These are phyloP conservation scores for Apocrypta bakeri DNA, from an alignment of 1,140 invertebrate species.

Conservation along the genomic window DNA sequence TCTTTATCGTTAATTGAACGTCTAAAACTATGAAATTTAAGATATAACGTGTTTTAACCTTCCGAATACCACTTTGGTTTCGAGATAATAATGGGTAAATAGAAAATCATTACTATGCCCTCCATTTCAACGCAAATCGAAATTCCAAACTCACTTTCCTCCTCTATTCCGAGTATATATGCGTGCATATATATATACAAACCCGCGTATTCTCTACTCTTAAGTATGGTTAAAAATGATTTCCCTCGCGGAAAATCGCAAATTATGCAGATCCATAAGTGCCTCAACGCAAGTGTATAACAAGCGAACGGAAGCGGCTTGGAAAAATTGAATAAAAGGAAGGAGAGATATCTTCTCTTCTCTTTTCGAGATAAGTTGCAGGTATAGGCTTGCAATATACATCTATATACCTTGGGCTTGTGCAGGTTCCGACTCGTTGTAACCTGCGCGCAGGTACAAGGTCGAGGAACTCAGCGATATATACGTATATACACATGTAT, in stretches of 20 bases:
- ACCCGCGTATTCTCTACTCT: too few species aligned
- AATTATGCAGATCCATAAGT: conserved; percentile 1
- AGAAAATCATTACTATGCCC: not conserved
- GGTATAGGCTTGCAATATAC: not conserved
- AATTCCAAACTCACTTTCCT: too few species aligned
- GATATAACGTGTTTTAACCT: too few species aligned
- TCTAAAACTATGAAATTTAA: too few species aligned
- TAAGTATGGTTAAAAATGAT: too few species aligned
- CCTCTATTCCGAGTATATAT: too few species aligned
- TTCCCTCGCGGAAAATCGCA: not conserved
- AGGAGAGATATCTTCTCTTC: not conserved
- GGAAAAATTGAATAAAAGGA: not conserved
- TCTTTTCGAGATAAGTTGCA: not conserved
- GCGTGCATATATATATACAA: not conserved
- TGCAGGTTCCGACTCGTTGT: conserved; percentile 9
- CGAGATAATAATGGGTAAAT: too few species aligned
- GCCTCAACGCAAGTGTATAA: not conserved
- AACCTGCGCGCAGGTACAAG: conserved; percentile 10
- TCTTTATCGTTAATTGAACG: too few species aligned
- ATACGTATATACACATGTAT: not conserved
- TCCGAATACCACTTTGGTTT: too few species aligned
- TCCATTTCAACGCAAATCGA: too few species aligned
- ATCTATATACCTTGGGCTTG: not conserved
- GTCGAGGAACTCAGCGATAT: conserved; percentile 16
- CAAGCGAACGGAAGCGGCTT: not conserved